phyloP scores from a whole-genome alignment of 2,888 invertebrate genomes.

The Trachelus troglodyta region DNA sequence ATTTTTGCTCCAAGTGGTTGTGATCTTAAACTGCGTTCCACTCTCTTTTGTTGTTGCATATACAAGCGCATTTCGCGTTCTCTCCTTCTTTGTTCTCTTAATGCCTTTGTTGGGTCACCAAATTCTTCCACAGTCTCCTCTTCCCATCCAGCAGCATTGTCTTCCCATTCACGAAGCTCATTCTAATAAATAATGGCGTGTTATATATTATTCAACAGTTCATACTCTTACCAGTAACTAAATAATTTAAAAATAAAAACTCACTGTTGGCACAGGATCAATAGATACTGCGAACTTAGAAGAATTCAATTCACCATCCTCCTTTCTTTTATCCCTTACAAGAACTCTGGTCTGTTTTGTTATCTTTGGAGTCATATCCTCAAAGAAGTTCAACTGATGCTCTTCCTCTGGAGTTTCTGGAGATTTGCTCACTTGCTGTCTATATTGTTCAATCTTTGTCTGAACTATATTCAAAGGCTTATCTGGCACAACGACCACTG shows the following conservation, averaged over 20 bases:
- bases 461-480: constrained; percentile 68
- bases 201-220: neutral
- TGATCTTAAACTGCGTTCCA: constrained; percentile 51
- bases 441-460: constrained; percentile 74
- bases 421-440: constrained; percentile 69
- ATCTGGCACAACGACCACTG: constrained; percentile 59
- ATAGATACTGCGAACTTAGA: constrained; percentile 67
- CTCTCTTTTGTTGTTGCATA: constrained; percentile 56
- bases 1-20: constrained; percentile 59
- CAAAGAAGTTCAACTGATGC: constrained; percentile 70
- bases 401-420: constrained; percentile 64
- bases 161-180: constrained; percentile 70
- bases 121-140: constrained; percentile 62
- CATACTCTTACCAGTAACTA: neutral
- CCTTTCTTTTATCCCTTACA: constrained; percentile 61
- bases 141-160: constrained; percentile 69
- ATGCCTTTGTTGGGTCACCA: constrained; percentile 48
- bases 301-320: constrained; percentile 52
- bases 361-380: constrained; percentile 74
- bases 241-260: constrained; percentile 29
- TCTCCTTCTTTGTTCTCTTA: constrained; percentile 52
- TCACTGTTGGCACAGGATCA: constrained; percentile 66
- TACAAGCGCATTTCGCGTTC: constrained; percentile 54
- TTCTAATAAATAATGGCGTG: constrained; percentile 50
- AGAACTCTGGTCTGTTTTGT: constrained; percentile 72